These are phyloP conservation scores for Pyrrhia umbra DNA, from an alignment of 2,888 invertebrate species.

Conservation along the genomic window DNA sequence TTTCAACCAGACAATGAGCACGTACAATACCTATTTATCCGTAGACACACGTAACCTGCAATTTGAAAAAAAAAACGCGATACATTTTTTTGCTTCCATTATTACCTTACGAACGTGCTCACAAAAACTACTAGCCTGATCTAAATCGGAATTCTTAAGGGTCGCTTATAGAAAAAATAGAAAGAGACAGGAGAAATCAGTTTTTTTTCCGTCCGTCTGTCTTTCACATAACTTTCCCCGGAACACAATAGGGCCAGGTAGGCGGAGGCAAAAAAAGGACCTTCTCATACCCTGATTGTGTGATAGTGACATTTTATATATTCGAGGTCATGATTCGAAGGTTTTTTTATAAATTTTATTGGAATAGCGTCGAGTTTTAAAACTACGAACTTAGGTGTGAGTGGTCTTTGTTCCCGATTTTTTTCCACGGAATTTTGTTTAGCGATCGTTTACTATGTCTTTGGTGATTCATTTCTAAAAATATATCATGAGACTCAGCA, in stretches of 20 bases:
- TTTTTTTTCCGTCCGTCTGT: constrained; percentile 75
- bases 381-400: constrained; percentile 52
- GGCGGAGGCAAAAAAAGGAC: constrained; percentile 76
- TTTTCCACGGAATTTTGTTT: constrained; percentile 43
- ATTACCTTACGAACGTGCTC: constrained; percentile 73
- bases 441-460: constrained; percentile 21
- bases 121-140: constrained; percentile 82
- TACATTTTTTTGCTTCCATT: constrained; percentile 67
- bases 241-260: constrained; percentile 84
- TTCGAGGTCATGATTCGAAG: constrained; percentile 76
- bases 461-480: constrained; percentile 54
- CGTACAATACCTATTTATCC: constrained; percentile 74
- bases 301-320: constrained; percentile 86
- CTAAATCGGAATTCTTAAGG: constrained; percentile 83
- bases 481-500: constrained; percentile 25
- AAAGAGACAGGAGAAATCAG: constrained; percentile 80
- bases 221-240: constrained; percentile 88
- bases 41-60: constrained; percentile 80
- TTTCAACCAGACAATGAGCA: constrained; percentile 69
- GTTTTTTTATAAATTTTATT: constrained; percentile 50
- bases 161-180: constrained; percentile 72
- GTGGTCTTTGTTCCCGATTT: constrained; percentile 48
- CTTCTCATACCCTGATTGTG: constrained; percentile 74
- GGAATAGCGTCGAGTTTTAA: constrained; percentile 46
- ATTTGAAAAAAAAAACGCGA: constrained; percentile 77